phyloP scores from a whole-genome alignment of 2,797 vertebrate genomes.

The Crenuchus spilurus region DNA sequence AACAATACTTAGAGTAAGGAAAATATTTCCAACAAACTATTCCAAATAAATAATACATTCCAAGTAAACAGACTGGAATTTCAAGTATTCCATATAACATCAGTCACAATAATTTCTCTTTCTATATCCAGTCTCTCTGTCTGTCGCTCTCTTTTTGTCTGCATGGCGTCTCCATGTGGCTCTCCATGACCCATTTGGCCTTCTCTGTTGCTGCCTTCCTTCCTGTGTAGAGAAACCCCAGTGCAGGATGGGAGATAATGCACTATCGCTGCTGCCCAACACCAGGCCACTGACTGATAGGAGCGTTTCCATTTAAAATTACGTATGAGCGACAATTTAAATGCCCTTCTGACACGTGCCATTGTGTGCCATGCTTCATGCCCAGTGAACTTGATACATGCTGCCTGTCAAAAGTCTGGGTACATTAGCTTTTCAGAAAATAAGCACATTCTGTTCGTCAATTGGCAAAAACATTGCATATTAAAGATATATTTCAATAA shows the following conservation, averaged over 20 bases:
- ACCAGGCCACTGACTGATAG: constrained; percentile 70
- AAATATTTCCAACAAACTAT: too few species aligned
- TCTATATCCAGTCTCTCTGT: constrained; percentile 1
- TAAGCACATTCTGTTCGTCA: neutral
- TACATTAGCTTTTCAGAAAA: neutral
- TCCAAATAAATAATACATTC: too few species aligned
- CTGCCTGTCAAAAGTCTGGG: neutral
- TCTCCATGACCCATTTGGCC: constrained; percentile 59
- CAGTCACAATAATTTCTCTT: neutral
- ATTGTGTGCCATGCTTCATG: neutral
- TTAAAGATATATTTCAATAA: too few species aligned
- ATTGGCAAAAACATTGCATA: too few species aligned
- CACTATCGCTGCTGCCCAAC: constrained; percentile 62
- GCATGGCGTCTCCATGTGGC: constrained; percentile 51
- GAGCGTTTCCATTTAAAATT: constrained; percentile 46
- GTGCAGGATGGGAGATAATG: constrained; percentile 79
- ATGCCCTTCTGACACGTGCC: constrained; percentile 64
- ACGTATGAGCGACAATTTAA: constrained; percentile 66
- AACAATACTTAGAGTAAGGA: too few species aligned
- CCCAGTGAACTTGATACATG: neutral
- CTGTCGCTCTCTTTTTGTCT: constrained; percentile 39
- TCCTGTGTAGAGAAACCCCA: constrained; percentile 70
- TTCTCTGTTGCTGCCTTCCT: constrained; percentile 71
- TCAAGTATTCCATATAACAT: neutral
- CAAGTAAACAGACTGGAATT: neutral